Evolutionary conservation across 2,113 vertebrate species (phyloP).

Genomic region (Platysteira castanea): DNA sequence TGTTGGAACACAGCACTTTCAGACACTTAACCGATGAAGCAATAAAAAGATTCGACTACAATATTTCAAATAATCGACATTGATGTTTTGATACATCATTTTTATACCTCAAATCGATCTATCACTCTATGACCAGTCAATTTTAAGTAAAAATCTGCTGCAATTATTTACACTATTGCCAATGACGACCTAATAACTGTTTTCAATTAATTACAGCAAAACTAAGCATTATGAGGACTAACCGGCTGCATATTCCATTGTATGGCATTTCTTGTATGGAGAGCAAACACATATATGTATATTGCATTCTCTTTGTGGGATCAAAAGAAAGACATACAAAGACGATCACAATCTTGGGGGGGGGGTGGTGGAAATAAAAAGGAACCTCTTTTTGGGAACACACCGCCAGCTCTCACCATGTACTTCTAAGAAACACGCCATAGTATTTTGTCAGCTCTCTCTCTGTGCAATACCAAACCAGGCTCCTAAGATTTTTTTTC

Average conservation of each 20-base stretch:
- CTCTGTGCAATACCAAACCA: not conserved
- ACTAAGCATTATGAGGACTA: constrained; percentile 45
- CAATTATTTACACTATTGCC: constrained; percentile 76
- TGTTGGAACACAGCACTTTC: constrained; percentile 79
- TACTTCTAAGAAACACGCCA: not conserved
- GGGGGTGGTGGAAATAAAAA: not conserved
- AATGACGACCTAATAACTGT: constrained; percentile 76
- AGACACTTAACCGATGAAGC: constrained; percentile 82
- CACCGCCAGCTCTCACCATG: not conserved
- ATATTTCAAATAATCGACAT: constrained; percentile 84
- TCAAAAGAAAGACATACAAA: constrained; percentile 38
- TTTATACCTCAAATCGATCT: constrained; percentile 78
- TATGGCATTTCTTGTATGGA: not conserved
- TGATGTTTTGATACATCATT: constrained; percentile 82
- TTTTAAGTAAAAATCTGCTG: constrained; percentile 77
- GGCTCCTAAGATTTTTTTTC: not conserved
- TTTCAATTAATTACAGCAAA: constrained; percentile 72
- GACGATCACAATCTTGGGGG: not conserved
- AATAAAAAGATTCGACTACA: constrained; percentile 81
- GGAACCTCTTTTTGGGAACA: not conserved
- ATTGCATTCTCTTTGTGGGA: constrained; percentile 35
- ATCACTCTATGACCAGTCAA: constrained; percentile 73
- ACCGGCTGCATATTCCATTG: not conserved
- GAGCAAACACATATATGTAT: not conserved
- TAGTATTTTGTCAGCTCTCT: constrained; percentile 30